A percentile compares a stretch with the other conserved stretches of the same genome.
These are phyloP conservation scores for Aphis gossypii DNA, from an alignment of 1,140 invertebrate species.

Conservation along the genomic window DNA sequence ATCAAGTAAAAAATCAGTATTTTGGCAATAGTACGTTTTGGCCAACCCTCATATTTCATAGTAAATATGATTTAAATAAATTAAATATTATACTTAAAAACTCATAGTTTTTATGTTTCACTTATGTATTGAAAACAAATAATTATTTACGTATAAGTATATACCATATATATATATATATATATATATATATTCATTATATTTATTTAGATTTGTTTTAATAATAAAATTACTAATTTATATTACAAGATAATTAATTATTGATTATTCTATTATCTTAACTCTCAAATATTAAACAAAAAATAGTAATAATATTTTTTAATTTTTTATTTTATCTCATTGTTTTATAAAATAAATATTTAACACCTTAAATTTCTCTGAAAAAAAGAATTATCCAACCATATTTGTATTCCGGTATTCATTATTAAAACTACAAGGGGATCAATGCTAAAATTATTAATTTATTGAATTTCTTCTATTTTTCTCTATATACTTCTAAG, in stretches of 20 bases:
- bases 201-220: no score
- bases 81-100: background rate
- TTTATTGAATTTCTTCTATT: background rate
- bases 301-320: background rate
- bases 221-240: background rate
- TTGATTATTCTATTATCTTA: background rate
- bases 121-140: background rate
- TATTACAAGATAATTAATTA: background rate
- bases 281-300: background rate
- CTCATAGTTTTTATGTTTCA: background rate
- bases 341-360: background rate
- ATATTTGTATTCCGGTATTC: background rate
- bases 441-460: background rate
- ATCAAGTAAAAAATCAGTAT: no score
- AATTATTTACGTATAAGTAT: no score
- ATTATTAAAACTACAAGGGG: background rate
- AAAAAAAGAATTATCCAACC: slow-evolving; percentile 1
- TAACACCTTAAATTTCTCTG: background rate
- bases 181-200: no score
- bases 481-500: background rate
- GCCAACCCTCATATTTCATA: no score
- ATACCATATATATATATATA: no score
- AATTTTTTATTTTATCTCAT: background rate
- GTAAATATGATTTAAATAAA: no score
- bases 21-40: no score